Evolutionary conservation across 2,113 vertebrate genomes (phyloP).

Genomic region (Emydura subglobosa): DNA sequence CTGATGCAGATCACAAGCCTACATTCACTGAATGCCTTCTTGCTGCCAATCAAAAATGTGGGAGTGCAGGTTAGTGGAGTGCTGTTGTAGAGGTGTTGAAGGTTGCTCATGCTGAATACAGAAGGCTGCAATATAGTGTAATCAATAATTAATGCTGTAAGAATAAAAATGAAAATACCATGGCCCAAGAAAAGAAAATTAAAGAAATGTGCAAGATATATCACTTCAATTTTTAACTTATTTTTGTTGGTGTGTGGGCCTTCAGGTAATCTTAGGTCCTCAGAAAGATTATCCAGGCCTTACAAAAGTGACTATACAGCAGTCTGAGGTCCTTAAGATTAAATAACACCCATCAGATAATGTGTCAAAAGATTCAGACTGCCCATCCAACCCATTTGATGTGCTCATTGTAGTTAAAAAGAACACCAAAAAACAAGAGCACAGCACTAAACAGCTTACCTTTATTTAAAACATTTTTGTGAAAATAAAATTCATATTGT

Average conservation of each 20-base stretch:
- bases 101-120: background rate
- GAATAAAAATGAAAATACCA: background rate
- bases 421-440: background rate
- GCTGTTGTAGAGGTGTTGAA: background rate
- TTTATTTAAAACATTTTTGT: background rate
- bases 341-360: background rate
- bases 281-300: background rate
- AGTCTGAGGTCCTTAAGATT: background rate
- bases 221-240: background rate
- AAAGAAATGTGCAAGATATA: background rate
- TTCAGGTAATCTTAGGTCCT: rapidly evolving
- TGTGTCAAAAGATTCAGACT: background rate
- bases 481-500: background rate
- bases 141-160: background rate
- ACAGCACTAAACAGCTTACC: background rate
- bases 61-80: constrained; percentile 91
- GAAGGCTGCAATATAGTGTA: background rate
- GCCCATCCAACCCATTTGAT: background rate
- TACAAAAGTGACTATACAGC: rapidly evolving
- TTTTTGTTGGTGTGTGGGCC: background rate
- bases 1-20: constrained; percentile 98
- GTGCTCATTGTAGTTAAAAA: background rate
- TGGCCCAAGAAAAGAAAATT: rapidly evolving
- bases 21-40: constrained; percentile 98
- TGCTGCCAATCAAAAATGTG: constrained; percentile 98